Evolutionary conservation across 2,113 vertebrate genomes (phyloP).

Genomic region (Osmerus mordax): DNA sequence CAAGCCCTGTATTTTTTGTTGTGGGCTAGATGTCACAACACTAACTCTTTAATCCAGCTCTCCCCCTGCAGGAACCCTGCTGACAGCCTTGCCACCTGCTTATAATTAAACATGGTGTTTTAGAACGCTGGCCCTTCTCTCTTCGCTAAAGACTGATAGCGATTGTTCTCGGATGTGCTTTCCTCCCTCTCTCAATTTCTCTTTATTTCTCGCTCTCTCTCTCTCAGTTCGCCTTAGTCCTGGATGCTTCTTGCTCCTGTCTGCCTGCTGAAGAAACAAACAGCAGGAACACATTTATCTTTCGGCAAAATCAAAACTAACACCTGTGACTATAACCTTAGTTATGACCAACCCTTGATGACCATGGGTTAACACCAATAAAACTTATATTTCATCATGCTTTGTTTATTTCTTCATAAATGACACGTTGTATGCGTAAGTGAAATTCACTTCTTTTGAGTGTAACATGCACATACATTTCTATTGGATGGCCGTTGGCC

Average conservation of each 20-base stretch:
- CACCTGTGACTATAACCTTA: constrained; percentile 42
- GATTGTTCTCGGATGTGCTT: constrained; percentile 26
- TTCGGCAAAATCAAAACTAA: constrained; percentile 2
- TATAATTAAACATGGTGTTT: constrained; percentile 33
- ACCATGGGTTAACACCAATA: constrained; percentile 46
- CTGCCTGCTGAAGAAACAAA: constrained; percentile 7
- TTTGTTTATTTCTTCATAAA: constrained; percentile 1
- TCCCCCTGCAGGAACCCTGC: constrained; percentile 3
- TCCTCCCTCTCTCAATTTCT: constrained; percentile 12
- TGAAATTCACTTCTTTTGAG: neutral
- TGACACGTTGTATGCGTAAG: neutral
- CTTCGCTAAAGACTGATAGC: constrained; percentile 33
- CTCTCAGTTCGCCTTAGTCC: constrained; percentile 1
- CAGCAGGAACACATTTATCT: constrained; percentile 2
- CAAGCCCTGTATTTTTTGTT: neutral
- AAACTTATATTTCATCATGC: constrained; percentile 32
- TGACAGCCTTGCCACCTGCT: constrained; percentile 18
- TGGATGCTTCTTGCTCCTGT: constrained; percentile 1
- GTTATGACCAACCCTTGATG: constrained; percentile 18
- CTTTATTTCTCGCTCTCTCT: constrained; percentile 19
- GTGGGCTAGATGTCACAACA: neutral
- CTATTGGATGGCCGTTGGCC: neutral
- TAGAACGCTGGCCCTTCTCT: constrained; percentile 9
- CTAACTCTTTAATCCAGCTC: constrained; percentile 21
- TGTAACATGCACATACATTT: neutral